These are phyloP conservation scores for Ardeotis arabs DNA, from an alignment of 2,113 vertebrate genomes.

Conservation along the genomic window DNA sequence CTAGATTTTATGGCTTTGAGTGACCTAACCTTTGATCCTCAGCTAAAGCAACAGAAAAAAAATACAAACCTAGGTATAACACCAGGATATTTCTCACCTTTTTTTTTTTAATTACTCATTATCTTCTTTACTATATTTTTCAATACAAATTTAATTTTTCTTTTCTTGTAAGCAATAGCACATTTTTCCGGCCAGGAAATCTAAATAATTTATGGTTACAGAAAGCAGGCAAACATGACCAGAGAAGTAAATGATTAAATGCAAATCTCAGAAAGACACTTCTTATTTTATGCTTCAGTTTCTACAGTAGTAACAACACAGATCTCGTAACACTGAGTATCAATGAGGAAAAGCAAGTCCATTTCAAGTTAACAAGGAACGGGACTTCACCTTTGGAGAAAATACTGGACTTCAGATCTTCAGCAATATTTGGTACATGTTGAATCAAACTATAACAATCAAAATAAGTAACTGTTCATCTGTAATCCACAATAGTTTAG, in stretches of 20 bases:
- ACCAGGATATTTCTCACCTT: background rate
- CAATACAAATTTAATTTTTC: background rate
- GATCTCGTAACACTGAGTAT: background rate
- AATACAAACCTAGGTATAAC: background rate
- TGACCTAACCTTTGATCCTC: background rate
- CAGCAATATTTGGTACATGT: background rate
- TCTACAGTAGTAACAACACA: background rate
- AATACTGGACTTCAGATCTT: background rate
- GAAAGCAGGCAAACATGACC: background rate
- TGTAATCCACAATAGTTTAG: background rate
- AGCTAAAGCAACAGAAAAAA: background rate
- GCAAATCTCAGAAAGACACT: background rate
- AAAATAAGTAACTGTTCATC: background rate
- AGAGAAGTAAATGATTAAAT: background rate
- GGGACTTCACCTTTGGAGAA: background rate
- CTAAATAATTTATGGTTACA: background rate
- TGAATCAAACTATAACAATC: background rate
- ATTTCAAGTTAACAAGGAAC: background rate
- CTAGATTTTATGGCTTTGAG: background rate
- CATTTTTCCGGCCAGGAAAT: background rate
- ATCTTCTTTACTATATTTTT: background rate
- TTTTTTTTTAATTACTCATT: background rate
- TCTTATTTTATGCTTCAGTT: background rate
- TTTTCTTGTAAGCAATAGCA: background rate
- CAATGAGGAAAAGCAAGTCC: background rate